Conservation (phyloP, 2,888 invertebrate genomes). For the Mimumesa dahlbomi region DNA sequence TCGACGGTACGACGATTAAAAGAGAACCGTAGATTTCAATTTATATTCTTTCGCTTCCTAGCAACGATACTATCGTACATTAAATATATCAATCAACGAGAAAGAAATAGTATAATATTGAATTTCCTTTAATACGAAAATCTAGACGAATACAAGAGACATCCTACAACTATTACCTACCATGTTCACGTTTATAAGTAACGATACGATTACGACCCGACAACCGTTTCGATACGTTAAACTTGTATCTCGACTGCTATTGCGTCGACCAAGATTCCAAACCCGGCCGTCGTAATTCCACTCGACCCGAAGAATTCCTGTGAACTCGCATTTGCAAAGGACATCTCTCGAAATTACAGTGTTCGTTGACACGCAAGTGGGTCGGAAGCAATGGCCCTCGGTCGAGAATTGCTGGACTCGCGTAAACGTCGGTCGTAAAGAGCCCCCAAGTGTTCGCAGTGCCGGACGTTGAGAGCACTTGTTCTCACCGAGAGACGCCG, state of each 20-base stretch:
- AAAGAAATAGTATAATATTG: too few species aligned
- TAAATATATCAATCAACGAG: too few species aligned
- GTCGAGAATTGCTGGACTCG: slow-evolving; percentile 17
- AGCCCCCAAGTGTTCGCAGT: slow-evolving; percentile 1
- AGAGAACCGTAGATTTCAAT: slow-evolving; percentile 24
- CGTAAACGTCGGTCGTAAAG: slow-evolving; percentile 29
- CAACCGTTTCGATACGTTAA: neutral
- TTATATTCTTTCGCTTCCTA: slow-evolving; percentile 15
- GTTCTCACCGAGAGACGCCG: slow-evolving; percentile 20
- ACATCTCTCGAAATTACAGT: slow-evolving; percentile 27
- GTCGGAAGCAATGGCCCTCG: slow-evolving; percentile 13
- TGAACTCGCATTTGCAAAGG: slow-evolving; percentile 6
- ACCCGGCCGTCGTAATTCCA: slow-evolving; percentile 4
- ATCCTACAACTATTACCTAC: too few species aligned
- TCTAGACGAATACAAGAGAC: too few species aligned
- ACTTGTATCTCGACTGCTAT: neutral
- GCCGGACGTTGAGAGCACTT: slow-evolving; percentile 9
- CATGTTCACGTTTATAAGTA: too few species aligned
- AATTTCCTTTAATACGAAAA: too few species aligned
- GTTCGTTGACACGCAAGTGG: slow-evolving; percentile 41
- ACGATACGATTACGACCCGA: neutral
- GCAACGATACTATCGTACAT: too few species aligned
- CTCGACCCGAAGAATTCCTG: slow-evolving; percentile 11
- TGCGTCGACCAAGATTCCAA: neutral
- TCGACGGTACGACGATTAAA: slow-evolving; percentile 33